phyloP scores from a whole-genome alignment of 92 coral and sea anemone species.

The Actinostola sp. region DNA sequence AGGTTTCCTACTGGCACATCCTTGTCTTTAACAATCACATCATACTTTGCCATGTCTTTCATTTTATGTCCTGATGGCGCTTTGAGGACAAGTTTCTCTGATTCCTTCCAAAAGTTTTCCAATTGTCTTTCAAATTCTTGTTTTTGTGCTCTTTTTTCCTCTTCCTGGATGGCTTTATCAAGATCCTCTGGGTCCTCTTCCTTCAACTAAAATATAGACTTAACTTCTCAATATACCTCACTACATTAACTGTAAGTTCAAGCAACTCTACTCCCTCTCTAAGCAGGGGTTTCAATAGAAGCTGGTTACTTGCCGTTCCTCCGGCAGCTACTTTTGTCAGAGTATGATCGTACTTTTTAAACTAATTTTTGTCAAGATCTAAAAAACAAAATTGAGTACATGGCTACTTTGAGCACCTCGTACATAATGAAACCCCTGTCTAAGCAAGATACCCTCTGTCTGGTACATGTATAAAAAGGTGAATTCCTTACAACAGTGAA shows the following conservation, averaged over 20 bases:
- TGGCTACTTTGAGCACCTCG: no score
- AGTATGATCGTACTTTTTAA: no score
- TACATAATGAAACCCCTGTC: no score
- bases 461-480: no score
- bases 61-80: slow-evolving; percentile 93
- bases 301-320: no score
- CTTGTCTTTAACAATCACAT: slow-evolving; percentile 74
- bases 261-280: no score
- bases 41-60: slow-evolving; percentile 90
- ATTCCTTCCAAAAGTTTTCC: slow-evolving; percentile 77
- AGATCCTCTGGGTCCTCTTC: slow-evolving; percentile 59
- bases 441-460: no score
- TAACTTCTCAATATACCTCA: not conserved
- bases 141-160: slow-evolving; percentile 61
- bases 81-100: slow-evolving; percentile 69
- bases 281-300: no score
- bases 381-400: no score
- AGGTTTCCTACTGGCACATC: slow-evolving; percentile 62
- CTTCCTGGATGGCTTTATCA: slow-evolving; percentile 60
- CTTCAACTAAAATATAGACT: not conserved
- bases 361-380: no score
- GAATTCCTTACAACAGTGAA: no score
- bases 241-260: not conserved
- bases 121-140: slow-evolving; percentile 59
- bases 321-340: no score